These are phyloP conservation scores for Nomada goodeniana DNA, from an alignment of 2,888 invertebrate species.

Conservation along the genomic window DNA sequence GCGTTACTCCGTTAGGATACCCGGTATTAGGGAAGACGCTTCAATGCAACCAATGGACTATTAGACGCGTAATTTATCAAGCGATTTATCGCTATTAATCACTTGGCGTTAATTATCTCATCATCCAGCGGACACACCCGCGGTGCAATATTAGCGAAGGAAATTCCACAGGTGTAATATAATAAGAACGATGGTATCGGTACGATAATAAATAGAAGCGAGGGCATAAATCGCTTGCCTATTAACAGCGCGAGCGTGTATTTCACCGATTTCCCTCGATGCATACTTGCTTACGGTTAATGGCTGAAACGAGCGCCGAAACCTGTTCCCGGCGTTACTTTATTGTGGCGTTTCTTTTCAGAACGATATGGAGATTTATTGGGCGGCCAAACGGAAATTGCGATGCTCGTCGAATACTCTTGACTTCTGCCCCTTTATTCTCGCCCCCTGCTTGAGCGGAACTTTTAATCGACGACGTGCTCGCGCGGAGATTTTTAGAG, in stretches of 20 bases:
- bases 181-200: conserved; percentile 43
- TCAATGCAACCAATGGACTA: conserved; percentile 5
- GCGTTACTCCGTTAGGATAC: background rate
- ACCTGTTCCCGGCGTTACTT: conserved; percentile 52
- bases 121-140: conserved; percentile 47
- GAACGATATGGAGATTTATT: conserved; percentile 43
- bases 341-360: conserved; percentile 31
- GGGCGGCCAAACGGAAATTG: conserved; percentile 27
- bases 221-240: conserved; percentile 57
- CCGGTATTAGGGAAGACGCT: background rate
- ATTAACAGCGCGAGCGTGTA: conserved; percentile 52
- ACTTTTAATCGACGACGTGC: background rate
- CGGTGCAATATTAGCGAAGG: conserved; percentile 22
- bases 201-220: conserved; percentile 33
- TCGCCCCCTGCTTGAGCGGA: background rate
- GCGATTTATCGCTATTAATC: conserved; percentile 62
- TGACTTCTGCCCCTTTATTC: background rate
- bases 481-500: background rate
- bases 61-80: conserved; percentile 60
- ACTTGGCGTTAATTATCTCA: conserved; percentile 63
- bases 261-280: conserved; percentile 61
- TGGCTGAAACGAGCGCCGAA: conserved; percentile 26
- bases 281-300: conserved; percentile 45
- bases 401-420: conserved; percentile 5
- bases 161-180: conserved; percentile 37